phyloP scores from a whole-genome alignment of 1,140 invertebrate species.

The Scaptomyza graminum region DNA sequence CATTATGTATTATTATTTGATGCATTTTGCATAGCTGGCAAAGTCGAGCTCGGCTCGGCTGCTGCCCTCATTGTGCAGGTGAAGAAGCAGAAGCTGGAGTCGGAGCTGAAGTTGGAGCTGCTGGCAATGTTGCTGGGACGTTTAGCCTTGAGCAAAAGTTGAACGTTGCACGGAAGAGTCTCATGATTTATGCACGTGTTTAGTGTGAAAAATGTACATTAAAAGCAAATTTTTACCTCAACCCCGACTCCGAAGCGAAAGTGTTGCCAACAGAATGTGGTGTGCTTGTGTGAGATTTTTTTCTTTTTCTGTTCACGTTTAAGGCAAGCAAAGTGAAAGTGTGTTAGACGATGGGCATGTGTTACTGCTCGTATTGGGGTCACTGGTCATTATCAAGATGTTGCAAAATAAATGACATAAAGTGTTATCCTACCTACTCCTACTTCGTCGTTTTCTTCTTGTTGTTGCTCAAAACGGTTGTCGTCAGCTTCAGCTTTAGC shows the following conservation, averaged over 20 bases:
- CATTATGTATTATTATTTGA: slow-evolving; percentile 74
- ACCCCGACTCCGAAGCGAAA: slow-evolving; percentile 50
- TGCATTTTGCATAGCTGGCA: slow-evolving; percentile 45
- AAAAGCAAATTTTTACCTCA: slow-evolving; percentile 59
- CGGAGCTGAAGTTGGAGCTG: slow-evolving; percentile 4
- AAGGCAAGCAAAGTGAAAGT: slow-evolving; percentile 63
- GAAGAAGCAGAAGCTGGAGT: slow-evolving; percentile 27
- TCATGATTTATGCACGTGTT: slow-evolving; percentile 80
- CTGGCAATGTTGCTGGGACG: slow-evolving; percentile 23
- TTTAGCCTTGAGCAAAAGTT: slow-evolving; percentile 76
- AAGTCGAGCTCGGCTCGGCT: slow-evolving; percentile 23
- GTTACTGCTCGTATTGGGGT: slow-evolving; percentile 62
- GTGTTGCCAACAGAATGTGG: slow-evolving; percentile 60
- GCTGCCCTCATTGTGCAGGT: slow-evolving; percentile 58
- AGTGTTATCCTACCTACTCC: slow-evolving; percentile 42
- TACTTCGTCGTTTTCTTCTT: background rate
- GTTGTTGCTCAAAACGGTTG: slow-evolving; percentile 22
- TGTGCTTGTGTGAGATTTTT: background rate
- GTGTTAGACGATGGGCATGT: slow-evolving; percentile 44
- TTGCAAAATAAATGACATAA: slow-evolving; percentile 73
- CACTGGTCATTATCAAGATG: slow-evolving; percentile 82
- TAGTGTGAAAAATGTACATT: slow-evolving; percentile 79
- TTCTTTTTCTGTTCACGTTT: background rate
- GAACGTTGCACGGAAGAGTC: slow-evolving; percentile 32
- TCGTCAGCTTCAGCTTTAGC: slow-evolving; percentile 18